Evolutionary conservation across 2,797 vertebrate genomes (phyloP).

Genomic region (Avahi laniger): DNA sequence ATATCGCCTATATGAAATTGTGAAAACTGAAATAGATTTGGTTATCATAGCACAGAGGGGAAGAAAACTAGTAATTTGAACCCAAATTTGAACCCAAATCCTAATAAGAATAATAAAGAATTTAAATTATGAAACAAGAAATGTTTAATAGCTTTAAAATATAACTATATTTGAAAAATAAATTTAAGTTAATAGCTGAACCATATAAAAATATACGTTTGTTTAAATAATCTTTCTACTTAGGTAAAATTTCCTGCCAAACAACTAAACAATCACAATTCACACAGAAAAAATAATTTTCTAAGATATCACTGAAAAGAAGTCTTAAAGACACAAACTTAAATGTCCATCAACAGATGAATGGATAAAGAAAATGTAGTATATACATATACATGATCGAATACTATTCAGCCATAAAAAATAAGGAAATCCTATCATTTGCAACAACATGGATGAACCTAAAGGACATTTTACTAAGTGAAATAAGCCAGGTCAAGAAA

Average conservation of each 20-base stretch:
- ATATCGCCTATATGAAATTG: constrained; percentile 45
- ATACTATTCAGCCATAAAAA: not conserved
- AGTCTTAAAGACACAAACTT: not conserved
- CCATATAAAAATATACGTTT: not conserved
- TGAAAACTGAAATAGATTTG: constrained; percentile 36
- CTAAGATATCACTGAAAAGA: constrained; percentile 10
- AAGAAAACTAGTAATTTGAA: constrained; percentile 20
- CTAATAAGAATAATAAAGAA: constrained; percentile 19
- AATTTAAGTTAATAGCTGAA: not conserved
- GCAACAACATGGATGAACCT: not conserved
- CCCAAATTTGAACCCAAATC: constrained; percentile 1
- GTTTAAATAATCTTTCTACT: not conserved
- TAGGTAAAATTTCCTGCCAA: constrained; percentile 33
- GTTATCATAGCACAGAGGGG: not conserved
- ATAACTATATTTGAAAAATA: not conserved
- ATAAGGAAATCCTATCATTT: not conserved
- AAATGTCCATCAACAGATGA: not conserved
- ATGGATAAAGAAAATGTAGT: not conserved
- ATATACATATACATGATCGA: not conserved
- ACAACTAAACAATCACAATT: not conserved
- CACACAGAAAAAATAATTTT: not conserved
- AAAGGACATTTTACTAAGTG: not conserved
- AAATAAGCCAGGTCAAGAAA: not conserved
- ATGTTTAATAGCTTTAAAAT: constrained; percentile 43
- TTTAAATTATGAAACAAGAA: not conserved